These are phyloP conservation scores for Corvus cornix DNA, from an alignment of 2,113 vertebrate genomes.

Conservation along the genomic window DNA sequence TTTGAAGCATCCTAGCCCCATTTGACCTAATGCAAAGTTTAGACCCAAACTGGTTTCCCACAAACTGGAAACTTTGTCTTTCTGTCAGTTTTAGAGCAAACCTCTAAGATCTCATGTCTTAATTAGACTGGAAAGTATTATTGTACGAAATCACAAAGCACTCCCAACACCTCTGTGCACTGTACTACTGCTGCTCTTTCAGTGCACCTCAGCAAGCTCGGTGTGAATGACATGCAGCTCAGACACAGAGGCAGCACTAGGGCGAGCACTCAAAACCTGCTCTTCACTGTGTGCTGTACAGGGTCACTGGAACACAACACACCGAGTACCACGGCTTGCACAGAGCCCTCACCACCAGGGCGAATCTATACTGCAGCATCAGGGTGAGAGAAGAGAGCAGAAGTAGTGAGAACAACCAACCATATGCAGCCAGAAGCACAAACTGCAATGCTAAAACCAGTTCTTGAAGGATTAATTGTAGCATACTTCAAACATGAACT, in stretches of 20 bases:
- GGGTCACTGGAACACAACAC: neutral
- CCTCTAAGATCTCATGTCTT: neutral
- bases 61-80: neutral
- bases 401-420: neutral
- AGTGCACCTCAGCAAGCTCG: neutral
- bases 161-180: neutral
- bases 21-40: neutral
- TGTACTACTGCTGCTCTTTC: neutral
- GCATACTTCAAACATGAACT: neutral
- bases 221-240: neutral
- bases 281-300: neutral
- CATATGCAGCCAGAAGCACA: neutral
- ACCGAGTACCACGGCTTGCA: neutral
- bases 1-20: neutral
- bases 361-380: accelerated
- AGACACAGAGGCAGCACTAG: neutral
- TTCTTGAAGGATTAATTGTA: neutral
- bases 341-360: accelerated
- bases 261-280: neutral
- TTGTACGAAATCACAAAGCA: neutral
- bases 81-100: neutral
- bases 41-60: neutral
- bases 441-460: neutral
- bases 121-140: neutral
- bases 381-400: neutral